Evolutionary conservation across 2,113 vertebrate genomes (phyloP).

Genomic region (Nothoprocta pentlandii): DNA sequence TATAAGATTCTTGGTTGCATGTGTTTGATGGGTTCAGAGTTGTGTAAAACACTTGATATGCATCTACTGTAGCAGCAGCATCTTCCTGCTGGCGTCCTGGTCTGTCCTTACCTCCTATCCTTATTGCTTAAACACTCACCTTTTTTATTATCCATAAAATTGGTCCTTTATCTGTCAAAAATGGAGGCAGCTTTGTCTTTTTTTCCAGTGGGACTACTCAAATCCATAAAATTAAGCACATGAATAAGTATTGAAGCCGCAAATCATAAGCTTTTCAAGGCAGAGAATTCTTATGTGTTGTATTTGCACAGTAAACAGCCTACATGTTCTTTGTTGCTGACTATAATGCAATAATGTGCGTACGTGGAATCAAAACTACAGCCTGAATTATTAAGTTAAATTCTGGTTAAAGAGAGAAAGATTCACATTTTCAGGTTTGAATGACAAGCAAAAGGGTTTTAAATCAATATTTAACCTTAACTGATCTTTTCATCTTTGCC

Average conservation of each 20-base stretch:
- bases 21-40: neutral
- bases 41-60: neutral
- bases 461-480: neutral
- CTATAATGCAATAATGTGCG: neutral
- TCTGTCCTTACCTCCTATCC: neutral
- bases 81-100: neutral
- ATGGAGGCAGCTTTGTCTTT: neutral
- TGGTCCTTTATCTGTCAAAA: neutral
- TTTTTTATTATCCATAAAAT: neutral
- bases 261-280: constrained; percentile 17
- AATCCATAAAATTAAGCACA: constrained; percentile 4
- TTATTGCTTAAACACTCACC: neutral
- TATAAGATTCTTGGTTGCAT: neutral
- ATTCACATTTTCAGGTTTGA: constrained; percentile 2
- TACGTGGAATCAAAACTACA: neutral
- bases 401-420: neutral
- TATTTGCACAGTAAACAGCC: constrained; percentile 25
- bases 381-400: neutral
- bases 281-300: neutral
- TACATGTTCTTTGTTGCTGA: neutral
- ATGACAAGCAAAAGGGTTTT: neutral
- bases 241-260: neutral
- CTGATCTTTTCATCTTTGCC: neutral
- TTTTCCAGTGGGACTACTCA: neutral
- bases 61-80: neutral